Evolutionary conservation across 2,113 vertebrate genomes (phyloP).

Genomic region (Felis chaus): DNA sequence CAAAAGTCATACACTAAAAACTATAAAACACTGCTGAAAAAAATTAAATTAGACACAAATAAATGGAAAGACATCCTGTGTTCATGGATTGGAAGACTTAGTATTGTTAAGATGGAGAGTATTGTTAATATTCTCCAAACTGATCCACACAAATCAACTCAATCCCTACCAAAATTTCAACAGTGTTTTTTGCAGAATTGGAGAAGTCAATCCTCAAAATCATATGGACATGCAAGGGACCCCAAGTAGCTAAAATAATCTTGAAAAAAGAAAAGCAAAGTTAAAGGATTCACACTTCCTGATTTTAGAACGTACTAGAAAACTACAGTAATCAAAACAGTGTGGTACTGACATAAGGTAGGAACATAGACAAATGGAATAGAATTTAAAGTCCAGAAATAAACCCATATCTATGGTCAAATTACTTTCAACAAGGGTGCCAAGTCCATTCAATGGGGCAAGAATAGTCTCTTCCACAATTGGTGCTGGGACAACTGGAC

Average conservation of each 20-base stretch:
- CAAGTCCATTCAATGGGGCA: not conserved
- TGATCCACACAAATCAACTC: not conserved
- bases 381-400: not conserved
- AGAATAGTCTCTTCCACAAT: not conserved
- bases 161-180: not conserved
- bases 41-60: constrained; percentile 1
- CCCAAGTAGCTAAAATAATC: not conserved
- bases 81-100: not conserved
- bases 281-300: not conserved
- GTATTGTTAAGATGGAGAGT: not conserved
- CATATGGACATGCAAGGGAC: not conserved
- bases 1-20: not conserved
- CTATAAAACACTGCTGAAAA: not conserved
- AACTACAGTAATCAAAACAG: not conserved
- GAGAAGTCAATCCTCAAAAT: constrained; percentile 16
- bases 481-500: not conserved
- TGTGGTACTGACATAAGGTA: not conserved
- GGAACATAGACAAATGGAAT: not conserved
- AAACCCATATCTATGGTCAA: not conserved
- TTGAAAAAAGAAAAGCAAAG: not conserved
- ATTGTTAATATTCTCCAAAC: not conserved
- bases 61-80: not conserved
- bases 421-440: not conserved
- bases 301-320: not conserved
- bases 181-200: not conserved